Base-by-base conservation (phyloP, 2,888 invertebrate genomes). In the Apotomis turbidana region DNA sequence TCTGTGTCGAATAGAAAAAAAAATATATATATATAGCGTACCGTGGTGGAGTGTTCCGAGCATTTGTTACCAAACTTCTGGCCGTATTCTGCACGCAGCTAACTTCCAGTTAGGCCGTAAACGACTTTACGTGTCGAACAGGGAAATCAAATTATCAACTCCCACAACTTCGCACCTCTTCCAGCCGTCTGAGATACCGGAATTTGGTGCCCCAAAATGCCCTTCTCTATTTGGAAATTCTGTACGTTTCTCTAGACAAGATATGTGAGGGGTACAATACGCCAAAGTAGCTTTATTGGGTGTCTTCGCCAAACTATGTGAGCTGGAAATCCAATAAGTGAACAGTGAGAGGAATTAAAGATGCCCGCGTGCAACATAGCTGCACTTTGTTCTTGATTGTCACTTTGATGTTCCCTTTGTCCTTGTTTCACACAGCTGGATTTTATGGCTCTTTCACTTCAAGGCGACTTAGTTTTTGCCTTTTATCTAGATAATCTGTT, bases 141-240 rank as follows among this genome's bases (percentile, higher is more conserved):
- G 86, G 88, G 87, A 90, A 93, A 93, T 91, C 89, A 90, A 93
- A 93, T 93, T 92, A 92, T 89, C 89, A 90, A 90, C 90, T 91
- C 88, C 85, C 80, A 86, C 87, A 90, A 90, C 88, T 90, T 91
- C 81, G 83, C 88, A 90, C 90, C 90, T 90, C 88, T 87, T 86
- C 83, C 82, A 82, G 78, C 78, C 79, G 78, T 82, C 85, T 83
- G 84, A 85, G 86, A 87, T 85, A 85, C 85, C 69, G 86, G 87
- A 89, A 90, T 88, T 87, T 83, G 85, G 86, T 81, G 83, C 81
- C 84, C 82, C 78, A 85, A 86, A 86, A 85, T 85, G 80, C 84
- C 79, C 81, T 83, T 83, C 78, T 85, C 86, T 87, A 83, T 89
- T 91, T 90, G 86, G 87, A 88, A 91, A 90, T 91, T 90, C 89